A percentile compares a stretch with the other conserved stretches of the same genome.
phyloP scores from a whole-genome alignment of 2,888 invertebrate species.

The Coremacera marginata region DNA sequence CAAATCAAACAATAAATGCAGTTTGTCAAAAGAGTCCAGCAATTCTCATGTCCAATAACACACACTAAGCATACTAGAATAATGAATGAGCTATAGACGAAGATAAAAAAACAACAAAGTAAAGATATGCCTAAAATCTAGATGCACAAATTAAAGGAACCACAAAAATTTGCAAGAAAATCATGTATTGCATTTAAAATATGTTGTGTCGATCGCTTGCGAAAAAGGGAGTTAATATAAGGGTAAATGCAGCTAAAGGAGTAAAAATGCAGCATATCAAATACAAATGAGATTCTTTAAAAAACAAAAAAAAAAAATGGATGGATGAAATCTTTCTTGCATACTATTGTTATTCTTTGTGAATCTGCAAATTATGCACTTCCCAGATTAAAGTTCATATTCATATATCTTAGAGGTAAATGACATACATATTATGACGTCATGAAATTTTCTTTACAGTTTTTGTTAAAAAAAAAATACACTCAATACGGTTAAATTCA shows the following conservation, averaged over 20 bases:
- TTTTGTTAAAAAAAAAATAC: too few relatives aligned
- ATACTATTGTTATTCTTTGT: conserved; percentile 47
- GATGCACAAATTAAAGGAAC: conserved; percentile 33
- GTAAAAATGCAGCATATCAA: background rate
- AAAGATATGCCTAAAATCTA: conserved; percentile 5
- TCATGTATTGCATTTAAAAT: background rate
- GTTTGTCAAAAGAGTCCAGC: background rate
- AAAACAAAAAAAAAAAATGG: background rate
- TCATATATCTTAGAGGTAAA: background rate
- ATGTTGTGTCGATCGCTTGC: background rate
- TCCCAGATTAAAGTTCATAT: conserved; percentile 52
- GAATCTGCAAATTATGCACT: conserved; percentile 51
- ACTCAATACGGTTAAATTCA: too few relatives aligned
- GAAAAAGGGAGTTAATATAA: background rate
- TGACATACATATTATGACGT: too few relatives aligned
- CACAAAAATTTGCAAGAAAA: conserved; percentile 43
- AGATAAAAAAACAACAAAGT: background rate
- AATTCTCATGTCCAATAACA: background rate
- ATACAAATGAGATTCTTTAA: background rate
- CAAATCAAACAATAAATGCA: conserved; percentile 3
- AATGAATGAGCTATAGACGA: background rate
- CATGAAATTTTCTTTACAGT: too few relatives aligned
- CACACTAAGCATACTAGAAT: background rate
- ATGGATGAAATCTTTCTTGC: too few relatives aligned
- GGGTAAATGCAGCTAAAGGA: background rate